These are phyloP conservation scores for Chromobotia macracanthus DNA, from an alignment of 2,797 vertebrate species.

Conservation along the genomic window DNA sequence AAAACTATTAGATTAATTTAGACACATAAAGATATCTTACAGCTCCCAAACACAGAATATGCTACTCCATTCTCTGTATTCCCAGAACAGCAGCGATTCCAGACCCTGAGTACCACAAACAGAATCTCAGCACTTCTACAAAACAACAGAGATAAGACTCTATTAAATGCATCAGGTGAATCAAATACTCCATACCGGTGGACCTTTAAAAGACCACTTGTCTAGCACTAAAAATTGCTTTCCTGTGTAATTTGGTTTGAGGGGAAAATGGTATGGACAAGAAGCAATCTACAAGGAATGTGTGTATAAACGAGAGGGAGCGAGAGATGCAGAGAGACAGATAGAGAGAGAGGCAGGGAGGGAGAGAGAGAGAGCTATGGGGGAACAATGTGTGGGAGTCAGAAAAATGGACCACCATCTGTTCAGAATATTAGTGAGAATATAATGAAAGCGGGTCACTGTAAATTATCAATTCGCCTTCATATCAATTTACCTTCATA, in stretches of 20 bases:
- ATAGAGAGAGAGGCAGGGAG: background rate
- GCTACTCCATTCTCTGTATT: slow-evolving; percentile 26
- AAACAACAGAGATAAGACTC: background rate
- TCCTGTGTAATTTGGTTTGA: background rate
- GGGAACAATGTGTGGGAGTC: slow-evolving; percentile 21
- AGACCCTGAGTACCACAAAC: slow-evolving; percentile 39
- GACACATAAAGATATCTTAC: slow-evolving; percentile 13
- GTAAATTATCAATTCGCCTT: slow-evolving; percentile 1
- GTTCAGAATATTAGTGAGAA: slow-evolving; percentile 19
- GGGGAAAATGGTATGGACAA: background rate
- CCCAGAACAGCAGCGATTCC: slow-evolving; percentile 15
- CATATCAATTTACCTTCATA: slow-evolving; percentile 1
- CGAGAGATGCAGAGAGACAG: background rate
- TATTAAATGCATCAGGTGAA: slow-evolving; percentile 11
- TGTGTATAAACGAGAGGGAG: background rate
- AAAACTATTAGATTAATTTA: background rate
- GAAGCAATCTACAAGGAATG: background rate
- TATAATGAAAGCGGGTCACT: background rate
- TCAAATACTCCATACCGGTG: background rate
- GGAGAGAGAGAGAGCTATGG: background rate
- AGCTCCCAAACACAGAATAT: slow-evolving; percentile 11
- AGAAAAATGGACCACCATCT: slow-evolving; percentile 46
- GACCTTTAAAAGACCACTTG: background rate
- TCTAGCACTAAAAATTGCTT: background rate
- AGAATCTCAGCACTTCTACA: slow-evolving; percentile 1